phyloP scores from a whole-genome alignment of 2,888 invertebrate genomes.

The Philereme vetulata region DNA sequence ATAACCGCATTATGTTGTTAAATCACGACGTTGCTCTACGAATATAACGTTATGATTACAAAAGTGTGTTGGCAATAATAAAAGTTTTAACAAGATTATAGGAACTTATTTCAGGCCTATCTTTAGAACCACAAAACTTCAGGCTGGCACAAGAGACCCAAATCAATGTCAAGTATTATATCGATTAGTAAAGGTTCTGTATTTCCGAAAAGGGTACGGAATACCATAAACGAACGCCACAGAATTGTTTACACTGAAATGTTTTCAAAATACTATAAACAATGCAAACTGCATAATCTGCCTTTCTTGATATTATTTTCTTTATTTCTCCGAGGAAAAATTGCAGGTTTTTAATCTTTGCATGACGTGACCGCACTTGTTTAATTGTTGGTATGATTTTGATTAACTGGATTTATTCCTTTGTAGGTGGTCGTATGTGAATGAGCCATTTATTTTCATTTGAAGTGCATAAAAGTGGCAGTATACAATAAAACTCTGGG shows the following conservation, averaged over 20 bases:
- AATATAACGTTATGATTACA: no score
- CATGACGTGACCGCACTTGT: slow-evolving; percentile 25
- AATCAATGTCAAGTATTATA: no score
- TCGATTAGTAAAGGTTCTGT: no score
- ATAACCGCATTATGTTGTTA: no score
- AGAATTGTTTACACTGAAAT: neutral
- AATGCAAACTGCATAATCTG: slow-evolving; percentile 5
- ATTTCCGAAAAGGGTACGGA: neutral
- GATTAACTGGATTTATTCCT: slow-evolving; percentile 23
- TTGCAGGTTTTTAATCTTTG: slow-evolving; percentile 23
- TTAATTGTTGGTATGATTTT: slow-evolving; percentile 26
- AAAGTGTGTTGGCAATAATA: no score
- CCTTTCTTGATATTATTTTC: slow-evolving; percentile 1
- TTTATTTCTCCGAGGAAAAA: slow-evolving; percentile 19
- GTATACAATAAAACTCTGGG: slow-evolving; percentile 11
- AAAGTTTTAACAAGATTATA: no score
- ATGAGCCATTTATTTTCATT: slow-evolving; percentile 21
- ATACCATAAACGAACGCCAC: neutral
- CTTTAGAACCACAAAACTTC: no score
- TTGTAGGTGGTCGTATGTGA: slow-evolving; percentile 12
- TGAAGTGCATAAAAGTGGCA: slow-evolving; percentile 20
- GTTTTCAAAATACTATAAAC: neutral
- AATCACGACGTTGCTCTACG: no score
- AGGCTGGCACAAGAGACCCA: no score
- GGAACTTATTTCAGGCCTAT: no score